Evolutionary conservation across 2,797 vertebrate species (phyloP).

Genomic region (Chelonia mydas): DNA sequence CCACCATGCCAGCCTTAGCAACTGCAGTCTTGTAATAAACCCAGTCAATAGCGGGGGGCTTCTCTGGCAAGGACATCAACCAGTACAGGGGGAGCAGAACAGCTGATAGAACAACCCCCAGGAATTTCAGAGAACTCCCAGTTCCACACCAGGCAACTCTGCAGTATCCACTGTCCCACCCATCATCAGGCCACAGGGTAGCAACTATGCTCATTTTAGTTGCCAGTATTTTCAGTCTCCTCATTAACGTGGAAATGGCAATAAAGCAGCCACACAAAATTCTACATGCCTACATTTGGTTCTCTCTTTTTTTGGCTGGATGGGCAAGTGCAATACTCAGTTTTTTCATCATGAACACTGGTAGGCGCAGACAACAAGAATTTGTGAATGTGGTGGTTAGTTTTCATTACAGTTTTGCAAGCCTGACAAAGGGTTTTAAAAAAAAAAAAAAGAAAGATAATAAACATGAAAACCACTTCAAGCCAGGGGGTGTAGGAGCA

Average conservation of each 20-base stretch:
- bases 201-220: rapidly evolving
- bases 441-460: too few species aligned
- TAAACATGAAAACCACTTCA: too few species aligned
- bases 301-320: rapidly evolving
- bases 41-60: conserved; percentile 91
- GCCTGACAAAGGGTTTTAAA: not conserved
- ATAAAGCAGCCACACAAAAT: not conserved
- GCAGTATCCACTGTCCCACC: rapidly evolving
- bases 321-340: not conserved
- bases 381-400: too few species aligned
- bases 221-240: rapidly evolving
- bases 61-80: conserved; percentile 86
- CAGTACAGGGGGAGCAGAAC: conserved; percentile 72
- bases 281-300: not conserved
- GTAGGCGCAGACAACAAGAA: not conserved
- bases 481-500: too few species aligned
- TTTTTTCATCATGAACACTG: not conserved
- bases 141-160: rapidly evolving
- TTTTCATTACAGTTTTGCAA: not conserved
- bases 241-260: not conserved
- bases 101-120: not conserved
- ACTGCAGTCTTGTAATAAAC: conserved; percentile 85
- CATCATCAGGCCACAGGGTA: rapidly evolving
- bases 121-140: rapidly evolving
- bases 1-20: conserved; percentile 89